Base-by-base conservation (phyloP, 2,797 vertebrate species). In the Lycodopsis pacificus region DNA sequence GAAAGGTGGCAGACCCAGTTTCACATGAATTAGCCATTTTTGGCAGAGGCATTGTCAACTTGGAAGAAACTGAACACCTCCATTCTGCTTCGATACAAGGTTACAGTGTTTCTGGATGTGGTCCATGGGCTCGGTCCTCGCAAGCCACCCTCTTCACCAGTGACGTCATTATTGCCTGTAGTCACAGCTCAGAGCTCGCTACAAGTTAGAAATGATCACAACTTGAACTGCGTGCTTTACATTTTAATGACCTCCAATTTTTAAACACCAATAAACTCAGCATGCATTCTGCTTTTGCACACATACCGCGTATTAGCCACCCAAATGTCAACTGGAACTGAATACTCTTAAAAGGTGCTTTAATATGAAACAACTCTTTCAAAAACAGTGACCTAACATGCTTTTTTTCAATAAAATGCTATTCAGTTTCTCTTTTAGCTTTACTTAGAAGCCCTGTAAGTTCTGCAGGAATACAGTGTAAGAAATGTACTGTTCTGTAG, bases 1-100 rank as follows among this genome's bases (percentile, higher is more conserved):
- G 73, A 90, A 90, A 90, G 88, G 90, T 89, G 92, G 87, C 84
- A 91, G 82, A 86, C 86, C 85, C 73, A 12, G 70, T 88, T 92
- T 88, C 76, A 53, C 82, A 80, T 81, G 78, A 88, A 88, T 88
- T 92, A 78, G 84, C 79, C 65, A 56, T 87, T 88, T 88, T 90
- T 91, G 87, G 88, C 89, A 85, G 81, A 44, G 58, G 64, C 36
- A 78, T 63, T 42, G 66, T 82, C 80, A 67, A 48, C 80, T 89
- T 82, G 86, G 85, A 89, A 81, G 89, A 89, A 89, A 91, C 44
- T 36, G 65, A 89, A 91, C 83, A 90, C 87, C 81, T 84, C 66
- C 49, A 63, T 61, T 73, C 75, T 62, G 77, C 84, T 77, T 80
- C 76, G 64, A 77, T 81, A 74, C 77, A 87, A 77, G 80, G 81